phyloP scores from a whole-genome alignment of 2,113 vertebrate species.

The Sebastes fasciatus region DNA sequence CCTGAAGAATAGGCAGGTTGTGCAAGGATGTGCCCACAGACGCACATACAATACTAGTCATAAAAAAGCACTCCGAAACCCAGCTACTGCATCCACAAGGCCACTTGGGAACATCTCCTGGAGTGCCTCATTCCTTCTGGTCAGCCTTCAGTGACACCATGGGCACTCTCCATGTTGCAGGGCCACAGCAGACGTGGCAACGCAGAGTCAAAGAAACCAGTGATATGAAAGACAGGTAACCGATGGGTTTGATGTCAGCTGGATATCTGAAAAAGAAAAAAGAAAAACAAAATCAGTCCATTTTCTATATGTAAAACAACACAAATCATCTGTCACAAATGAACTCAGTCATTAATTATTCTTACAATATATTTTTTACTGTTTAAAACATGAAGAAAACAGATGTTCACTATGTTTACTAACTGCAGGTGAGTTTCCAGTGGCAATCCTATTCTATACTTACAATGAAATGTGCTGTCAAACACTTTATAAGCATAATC shows the following conservation, averaged over 20 bases:
- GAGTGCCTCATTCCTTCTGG: conserved; percentile 80
- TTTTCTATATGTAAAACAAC: conserved; percentile 5
- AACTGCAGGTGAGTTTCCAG: not conserved
- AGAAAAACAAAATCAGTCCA: conserved; percentile 48
- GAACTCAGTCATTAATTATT: not conserved
- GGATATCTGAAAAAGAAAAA: conserved; percentile 71
- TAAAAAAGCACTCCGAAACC: conserved; percentile 70
- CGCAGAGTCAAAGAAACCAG: conserved; percentile 17
- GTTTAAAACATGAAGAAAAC: not conserved
- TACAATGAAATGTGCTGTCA: not conserved
- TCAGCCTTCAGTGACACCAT: conserved; percentile 76
- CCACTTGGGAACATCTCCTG: conserved; percentile 76
- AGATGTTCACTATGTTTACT: not conserved
- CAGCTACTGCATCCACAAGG: conserved; percentile 83
- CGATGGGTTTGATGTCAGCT: conserved; percentile 36
- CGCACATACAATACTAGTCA: conserved; percentile 69
- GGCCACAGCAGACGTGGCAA: conserved; percentile 44
- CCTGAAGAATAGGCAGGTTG: conserved; percentile 73
- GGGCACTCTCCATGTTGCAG: conserved; percentile 77
- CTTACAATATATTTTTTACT: not conserved
- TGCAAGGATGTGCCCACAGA: conserved; percentile 66
- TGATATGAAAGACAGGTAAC: not conserved
- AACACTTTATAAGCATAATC: conserved; percentile 5
- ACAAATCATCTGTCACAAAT: conserved; percentile 2
- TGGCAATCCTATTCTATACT: not conserved